Evolutionary conservation across 53 echinoderm and acorn worm genomes (phyloP).

Genomic region (Echinometra lucunter): DNA sequence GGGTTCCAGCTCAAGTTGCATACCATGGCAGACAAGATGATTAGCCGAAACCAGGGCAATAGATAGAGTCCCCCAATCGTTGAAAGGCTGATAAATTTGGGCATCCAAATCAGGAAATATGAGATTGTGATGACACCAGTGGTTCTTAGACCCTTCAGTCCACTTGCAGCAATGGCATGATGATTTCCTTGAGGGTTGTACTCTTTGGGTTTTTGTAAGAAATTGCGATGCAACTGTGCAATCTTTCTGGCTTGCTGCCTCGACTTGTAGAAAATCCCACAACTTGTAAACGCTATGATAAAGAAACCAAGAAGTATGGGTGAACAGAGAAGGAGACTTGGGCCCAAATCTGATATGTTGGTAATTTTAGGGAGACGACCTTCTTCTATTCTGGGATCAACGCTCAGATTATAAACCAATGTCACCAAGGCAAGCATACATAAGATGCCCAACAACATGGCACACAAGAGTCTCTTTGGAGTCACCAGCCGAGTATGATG

Average conservation of each 20-base stretch:
- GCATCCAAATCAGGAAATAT: neutral
- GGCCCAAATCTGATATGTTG: neutral
- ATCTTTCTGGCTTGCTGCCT: neutral
- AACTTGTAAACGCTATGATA: neutral
- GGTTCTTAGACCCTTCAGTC: constrained; percentile 12
- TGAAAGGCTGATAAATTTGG: neutral
- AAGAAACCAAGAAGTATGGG: neutral
- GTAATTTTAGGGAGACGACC: no score
- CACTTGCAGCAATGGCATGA: constrained; percentile 16
- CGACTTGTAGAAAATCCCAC: neutral
- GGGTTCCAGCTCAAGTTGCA: constrained; percentile 1
- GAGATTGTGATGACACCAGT: neutral
- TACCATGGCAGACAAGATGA: neutral
- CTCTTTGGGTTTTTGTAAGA: neutral
- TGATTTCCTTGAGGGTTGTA: constrained; percentile 15
- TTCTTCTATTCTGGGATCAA: neutral
- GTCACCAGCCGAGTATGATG: neutral
- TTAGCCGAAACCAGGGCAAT: neutral
- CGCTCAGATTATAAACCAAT: neutral
- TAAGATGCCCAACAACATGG: neutral
- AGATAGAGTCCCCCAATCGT: neutral
- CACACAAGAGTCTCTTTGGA: neutral
- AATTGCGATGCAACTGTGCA: neutral
- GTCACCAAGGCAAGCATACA: neutral
- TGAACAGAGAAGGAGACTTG: neutral